Base-by-base conservation (phyloP, 1,140 invertebrate species). In the Stenopsyche tienmushanensis region DNA sequence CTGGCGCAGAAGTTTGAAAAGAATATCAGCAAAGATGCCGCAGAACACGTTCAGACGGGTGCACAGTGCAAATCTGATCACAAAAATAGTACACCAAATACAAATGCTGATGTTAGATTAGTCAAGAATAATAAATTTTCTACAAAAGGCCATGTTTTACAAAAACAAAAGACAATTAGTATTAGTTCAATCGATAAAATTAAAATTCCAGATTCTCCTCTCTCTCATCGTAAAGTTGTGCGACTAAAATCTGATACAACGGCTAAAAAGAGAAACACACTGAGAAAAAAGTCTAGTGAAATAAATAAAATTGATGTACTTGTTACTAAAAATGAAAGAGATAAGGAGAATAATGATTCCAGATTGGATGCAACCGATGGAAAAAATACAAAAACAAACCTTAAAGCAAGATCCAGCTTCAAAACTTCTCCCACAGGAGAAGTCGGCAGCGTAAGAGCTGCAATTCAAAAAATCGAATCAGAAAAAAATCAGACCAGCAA, bases 1-100 rank as follows among this genome's bases (percentile, higher is more conserved):
- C 67, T 84, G 21, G 83, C 83, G 1, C 80, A 80, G 66, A 83
- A 83, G 71, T 84, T 82, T 70, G 83, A 84, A 71, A 73, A 81
- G 69, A 73, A 83, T 72, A 75, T 78, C 21, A 75, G 72, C 64
- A 77, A 80, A 53, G 77, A 74, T n/a, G n/a, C n/a, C n/a, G n/a
- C n/a, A n/a, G n/a, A n/a, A n/a, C n/a, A n/a, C n/a, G n/a, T n/a
- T n/a, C n/a, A n/a, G n/a, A n/a, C n/a, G n/a, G n/a, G n/a, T n/a
- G n/a, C n/a, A n/a, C n/a, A n/a, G n/a, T n/a, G n/a, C 29, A 73
- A 72, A 7, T 62, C 13, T 24, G 77, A 79, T 62, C 74, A 77
- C 5, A 80, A 78, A 72, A 64, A 80, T 64, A 73, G 71, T 3
- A 77, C 75, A 3, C 74, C 78, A 66, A 77, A 78, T 74, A 75